These are phyloP conservation scores for Natator depressus DNA, from an alignment of 2,113 vertebrate genomes.

Conservation along the genomic window DNA sequence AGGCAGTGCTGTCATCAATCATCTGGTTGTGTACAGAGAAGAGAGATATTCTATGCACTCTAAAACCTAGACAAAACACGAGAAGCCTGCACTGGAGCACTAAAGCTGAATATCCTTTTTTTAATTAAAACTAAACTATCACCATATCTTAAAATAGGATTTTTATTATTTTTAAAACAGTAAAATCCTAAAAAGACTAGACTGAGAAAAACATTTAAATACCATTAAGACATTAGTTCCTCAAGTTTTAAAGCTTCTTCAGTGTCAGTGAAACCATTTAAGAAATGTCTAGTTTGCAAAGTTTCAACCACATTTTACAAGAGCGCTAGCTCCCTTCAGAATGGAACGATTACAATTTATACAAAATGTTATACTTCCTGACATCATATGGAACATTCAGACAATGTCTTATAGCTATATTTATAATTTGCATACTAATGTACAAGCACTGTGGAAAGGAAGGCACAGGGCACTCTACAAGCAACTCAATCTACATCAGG, in stretches of 20 bases:
- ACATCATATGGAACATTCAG: not conserved
- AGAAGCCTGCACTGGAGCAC: not conserved
- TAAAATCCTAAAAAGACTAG: not conserved
- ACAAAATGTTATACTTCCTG: not conserved
- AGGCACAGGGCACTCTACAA: not conserved
- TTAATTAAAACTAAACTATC: not conserved
- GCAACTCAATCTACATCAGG: not conserved
- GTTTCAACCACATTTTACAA: not conserved
- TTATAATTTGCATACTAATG: not conserved
- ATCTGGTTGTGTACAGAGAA: not conserved
- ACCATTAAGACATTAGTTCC: not conserved
- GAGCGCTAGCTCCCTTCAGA: not conserved
- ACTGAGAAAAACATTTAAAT: not conserved
- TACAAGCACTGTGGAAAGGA: not conserved
- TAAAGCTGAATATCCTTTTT: not conserved
- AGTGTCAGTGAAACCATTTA: not conserved
- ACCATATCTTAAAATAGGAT: not conserved
- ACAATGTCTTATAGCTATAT: not conserved
- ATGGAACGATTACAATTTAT: not conserved
- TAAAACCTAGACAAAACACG: not conserved
- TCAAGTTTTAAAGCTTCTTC: not conserved
- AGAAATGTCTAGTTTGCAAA: not conserved
- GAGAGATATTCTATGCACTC: not conserved
- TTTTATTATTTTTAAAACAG: not conserved
- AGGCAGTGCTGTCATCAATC: not conserved